A percentile compares a stretch with the other conserved stretches of the same genome.
phyloP scores from a whole-genome alignment of 2,888 invertebrate genomes.

The Melieria crassipennis region DNA sequence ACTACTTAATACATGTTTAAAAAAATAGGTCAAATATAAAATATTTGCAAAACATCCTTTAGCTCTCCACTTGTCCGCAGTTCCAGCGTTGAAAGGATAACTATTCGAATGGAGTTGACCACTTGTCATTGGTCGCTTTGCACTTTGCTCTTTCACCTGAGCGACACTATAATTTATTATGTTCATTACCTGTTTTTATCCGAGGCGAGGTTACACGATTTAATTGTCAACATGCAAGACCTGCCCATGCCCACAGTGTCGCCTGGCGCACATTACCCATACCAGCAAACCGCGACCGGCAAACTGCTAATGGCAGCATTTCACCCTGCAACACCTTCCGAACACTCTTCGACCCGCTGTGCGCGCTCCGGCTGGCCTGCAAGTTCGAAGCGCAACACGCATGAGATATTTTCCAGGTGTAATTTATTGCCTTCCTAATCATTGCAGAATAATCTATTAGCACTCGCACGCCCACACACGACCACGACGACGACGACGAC shows the following conservation, averaged over 20 bases:
- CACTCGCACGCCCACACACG: slow-evolving; percentile 32
- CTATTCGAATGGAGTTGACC: no score
- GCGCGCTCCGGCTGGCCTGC: no score
- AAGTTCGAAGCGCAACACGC: slow-evolving; percentile 48
- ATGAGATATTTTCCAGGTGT: slow-evolving; percentile 63
- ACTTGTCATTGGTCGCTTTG: no score
- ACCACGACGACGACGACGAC: no score
- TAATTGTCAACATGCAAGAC: slow-evolving; percentile 37
- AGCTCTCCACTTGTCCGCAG: no score
- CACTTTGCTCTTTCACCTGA: background rate
- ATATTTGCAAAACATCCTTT: no score
- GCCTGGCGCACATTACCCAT: no score
- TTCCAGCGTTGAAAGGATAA: no score
- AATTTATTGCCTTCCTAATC: slow-evolving; percentile 63
- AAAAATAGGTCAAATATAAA: no score
- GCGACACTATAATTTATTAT: slow-evolving; percentile 34
- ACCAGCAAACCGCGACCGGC: background rate
- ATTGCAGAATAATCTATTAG: slow-evolving; percentile 64
- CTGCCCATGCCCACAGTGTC: background rate
- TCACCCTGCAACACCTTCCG: slow-evolving; percentile 33
- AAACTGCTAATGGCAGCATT: slow-evolving; percentile 31
- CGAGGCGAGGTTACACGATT: slow-evolving; percentile 37
- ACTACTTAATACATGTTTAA: no score
- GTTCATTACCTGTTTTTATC: slow-evolving; percentile 36
- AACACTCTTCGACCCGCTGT: no score